phyloP scores from a whole-genome alignment of 2,888 invertebrate genomes.

The Thelaira solivaga region DNA sequence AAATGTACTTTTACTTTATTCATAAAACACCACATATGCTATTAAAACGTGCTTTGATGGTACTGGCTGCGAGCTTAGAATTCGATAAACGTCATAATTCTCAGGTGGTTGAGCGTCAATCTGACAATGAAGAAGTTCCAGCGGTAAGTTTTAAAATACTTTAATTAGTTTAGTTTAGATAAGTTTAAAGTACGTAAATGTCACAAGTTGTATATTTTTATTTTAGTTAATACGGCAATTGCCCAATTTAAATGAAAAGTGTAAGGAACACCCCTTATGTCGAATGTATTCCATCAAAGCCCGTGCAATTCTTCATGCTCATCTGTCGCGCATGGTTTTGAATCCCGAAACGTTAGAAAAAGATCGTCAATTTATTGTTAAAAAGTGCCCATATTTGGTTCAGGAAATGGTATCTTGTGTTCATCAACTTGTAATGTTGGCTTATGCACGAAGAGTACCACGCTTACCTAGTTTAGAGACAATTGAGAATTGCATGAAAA shows the following conservation, averaged over 20 bases:
- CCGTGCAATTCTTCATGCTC: slow-evolving; percentile 95
- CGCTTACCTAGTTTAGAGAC: slow-evolving; percentile 93
- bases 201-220: too few relatives aligned
- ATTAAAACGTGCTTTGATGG: slow-evolving; percentile 96
- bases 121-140: slow-evolving; percentile 96
- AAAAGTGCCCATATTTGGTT: slow-evolving; percentile 95
- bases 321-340: slow-evolving; percentile 89
- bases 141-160: slow-evolving; percentile 80
- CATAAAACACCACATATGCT: slow-evolving; percentile 97
- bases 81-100: slow-evolving; percentile 96
- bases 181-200: not conserved
- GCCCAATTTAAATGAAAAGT: slow-evolving; percentile 95
- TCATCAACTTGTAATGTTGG: slow-evolving; percentile 93
- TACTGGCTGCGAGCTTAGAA: slow-evolving; percentile 96
- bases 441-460: slow-evolving; percentile 92
- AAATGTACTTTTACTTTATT: slow-evolving; percentile 96
- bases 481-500: slow-evolving; percentile 97
- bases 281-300: slow-evolving; percentile 95
- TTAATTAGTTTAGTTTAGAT: not conserved
- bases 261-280: slow-evolving; percentile 95
- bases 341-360: slow-evolving; percentile 88
- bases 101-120: slow-evolving; percentile 93
- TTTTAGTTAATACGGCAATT: slow-evolving; percentile 91
- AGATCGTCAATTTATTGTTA: slow-evolving; percentile 89
- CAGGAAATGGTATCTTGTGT: slow-evolving; percentile 98